Base-by-base conservation (phyloP, 2,888 invertebrate species). In the Scaptomyza cyrtandrae region DNA sequence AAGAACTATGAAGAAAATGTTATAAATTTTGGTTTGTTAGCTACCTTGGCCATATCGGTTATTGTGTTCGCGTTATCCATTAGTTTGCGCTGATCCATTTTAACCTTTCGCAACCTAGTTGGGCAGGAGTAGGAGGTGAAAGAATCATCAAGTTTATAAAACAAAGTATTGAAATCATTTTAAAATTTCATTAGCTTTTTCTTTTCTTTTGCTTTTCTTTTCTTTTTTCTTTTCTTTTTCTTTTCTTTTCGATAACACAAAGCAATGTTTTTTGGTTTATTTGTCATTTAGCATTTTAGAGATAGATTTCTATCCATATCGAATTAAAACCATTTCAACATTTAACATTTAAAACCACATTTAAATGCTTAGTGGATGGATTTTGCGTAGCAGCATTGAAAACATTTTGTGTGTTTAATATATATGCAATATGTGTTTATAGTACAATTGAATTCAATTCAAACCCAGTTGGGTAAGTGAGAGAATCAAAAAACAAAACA, bases 11-110 rank as follows among this genome's bases (percentile, higher is more conserved):
- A 9, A 31, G 6, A 44, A 6, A 14, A 49, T 35, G 16, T 11
- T 31, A 31, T 49, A 19, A 19, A 2, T 19, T 19, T 19, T 49
- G 29, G 24, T 35, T 54, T 60, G 45, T 43, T 78, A 92, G 93
- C 93, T 95, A 99, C 99, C 96, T 99, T 99, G 89, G 99, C 99
- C 97, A 99, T 99, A 92, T 99, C 99, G 68, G 99, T 98, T 92
- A 99, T 97, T 67, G 99, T 99, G 91, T 98, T 99, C 83, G 99
- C 98, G 92, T 99, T 99, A 93, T 99, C 99, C 96, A 98, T 98
- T 88, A 99, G 93, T 93, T 99, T 99, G 92, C 99, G 95, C 94
- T 99, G 99, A 94, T 99, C 99, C 97, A 99, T 98, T 94, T 99
- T 99, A 74, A 99, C 99, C 94, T 99, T 98, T 91, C 99, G 95